A percentile compares a stretch with the other conserved stretches of the same genome.
Evolutionary conservation across 2,797 vertebrate genomes (phyloP).

Genomic region (Ispidina picta): DNA sequence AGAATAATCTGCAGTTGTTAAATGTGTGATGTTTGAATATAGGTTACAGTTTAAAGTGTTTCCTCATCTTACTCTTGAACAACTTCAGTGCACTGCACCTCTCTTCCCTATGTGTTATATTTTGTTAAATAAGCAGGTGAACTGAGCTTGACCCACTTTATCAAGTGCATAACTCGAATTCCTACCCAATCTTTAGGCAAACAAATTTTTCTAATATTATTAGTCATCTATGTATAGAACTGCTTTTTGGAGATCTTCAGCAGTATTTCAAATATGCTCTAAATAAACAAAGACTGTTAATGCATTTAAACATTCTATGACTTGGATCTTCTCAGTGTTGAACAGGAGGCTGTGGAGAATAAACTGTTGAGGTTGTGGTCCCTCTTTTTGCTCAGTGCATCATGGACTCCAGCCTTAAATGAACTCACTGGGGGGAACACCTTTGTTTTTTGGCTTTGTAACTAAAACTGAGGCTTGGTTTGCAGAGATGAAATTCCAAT

Average conservation of each 20-base stretch:
- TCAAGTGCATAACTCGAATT: constrained; percentile 71
- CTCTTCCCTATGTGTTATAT: background rate
- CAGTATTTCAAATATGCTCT: constrained; percentile 12
- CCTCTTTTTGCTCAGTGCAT: background rate
- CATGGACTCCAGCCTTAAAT: background rate
- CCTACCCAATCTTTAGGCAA: constrained; percentile 49
- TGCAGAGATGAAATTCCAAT: background rate
- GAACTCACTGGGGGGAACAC: background rate
- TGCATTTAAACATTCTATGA: background rate
- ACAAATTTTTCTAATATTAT: background rate
- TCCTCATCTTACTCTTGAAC: background rate
- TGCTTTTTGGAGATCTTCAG: constrained; percentile 3
- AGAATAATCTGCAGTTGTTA: background rate
- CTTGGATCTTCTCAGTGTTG: background rate
- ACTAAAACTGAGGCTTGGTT: background rate
- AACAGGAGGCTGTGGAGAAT: background rate
- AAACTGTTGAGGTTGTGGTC: background rate
- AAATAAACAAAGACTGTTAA: background rate
- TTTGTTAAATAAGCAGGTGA: constrained; percentile 65
- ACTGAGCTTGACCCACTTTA: constrained; percentile 63
- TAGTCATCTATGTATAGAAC: background rate
- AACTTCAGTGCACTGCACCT: background rate
- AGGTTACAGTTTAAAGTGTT: constrained; percentile 22
- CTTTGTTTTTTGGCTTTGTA: background rate
- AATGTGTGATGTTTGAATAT: background rate